Percentiles rank a stretch among this genome's conserved stretches.
phyloP scores from a whole-genome alignment of 1,140 invertebrate species.

The Proctacanthus coquilletti region DNA sequence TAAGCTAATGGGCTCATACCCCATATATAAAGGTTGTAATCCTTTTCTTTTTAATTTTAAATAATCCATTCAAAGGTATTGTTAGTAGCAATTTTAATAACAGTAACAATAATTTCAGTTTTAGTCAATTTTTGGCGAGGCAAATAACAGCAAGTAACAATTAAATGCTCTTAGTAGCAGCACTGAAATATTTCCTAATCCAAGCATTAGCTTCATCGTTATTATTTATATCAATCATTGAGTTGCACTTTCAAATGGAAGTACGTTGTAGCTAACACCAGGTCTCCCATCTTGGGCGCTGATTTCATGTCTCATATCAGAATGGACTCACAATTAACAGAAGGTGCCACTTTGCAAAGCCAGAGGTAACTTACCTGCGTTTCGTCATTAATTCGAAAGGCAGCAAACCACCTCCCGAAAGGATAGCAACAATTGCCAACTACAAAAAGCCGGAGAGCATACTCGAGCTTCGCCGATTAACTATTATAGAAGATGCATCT shows the following conservation, averaged over 20 bases:
- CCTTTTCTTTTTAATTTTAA: conserved; percentile 33
- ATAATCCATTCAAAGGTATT: conserved; percentile 31
- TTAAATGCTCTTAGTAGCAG: conserved; percentile 28
- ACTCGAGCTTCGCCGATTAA: conserved; percentile 15
- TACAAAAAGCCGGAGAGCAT: conserved; percentile 13
- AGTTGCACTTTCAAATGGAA: no score
- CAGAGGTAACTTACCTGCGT: conserved; percentile 13
- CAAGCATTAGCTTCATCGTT: conserved; percentile 33
- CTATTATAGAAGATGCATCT: conserved; percentile 19
- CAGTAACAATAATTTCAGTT: conserved; percentile 32
- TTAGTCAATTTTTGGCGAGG: conserved; percentile 33
- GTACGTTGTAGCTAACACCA: no score
- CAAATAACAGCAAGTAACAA: conserved; percentile 31
- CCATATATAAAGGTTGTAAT: conserved; percentile 30
- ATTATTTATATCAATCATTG: conserved; percentile 30
- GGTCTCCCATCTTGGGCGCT: no score
- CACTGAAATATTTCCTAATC: conserved; percentile 35
- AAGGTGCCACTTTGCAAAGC: conserved; percentile 17
- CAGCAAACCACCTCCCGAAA: conserved; percentile 8
- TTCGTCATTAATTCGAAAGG: conserved; percentile 9
- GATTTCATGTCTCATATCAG: no score
- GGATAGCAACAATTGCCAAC: conserved; percentile 11
- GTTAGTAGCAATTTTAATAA: conserved; percentile 31
- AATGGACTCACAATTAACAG: conserved; percentile 13
- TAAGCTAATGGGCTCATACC: conserved; percentile 35